A percentile compares a stretch with the other conserved stretches of the same genome.
Conservation (phyloP, 2,797 vertebrate species). For the Chelon auratus region DNA sequence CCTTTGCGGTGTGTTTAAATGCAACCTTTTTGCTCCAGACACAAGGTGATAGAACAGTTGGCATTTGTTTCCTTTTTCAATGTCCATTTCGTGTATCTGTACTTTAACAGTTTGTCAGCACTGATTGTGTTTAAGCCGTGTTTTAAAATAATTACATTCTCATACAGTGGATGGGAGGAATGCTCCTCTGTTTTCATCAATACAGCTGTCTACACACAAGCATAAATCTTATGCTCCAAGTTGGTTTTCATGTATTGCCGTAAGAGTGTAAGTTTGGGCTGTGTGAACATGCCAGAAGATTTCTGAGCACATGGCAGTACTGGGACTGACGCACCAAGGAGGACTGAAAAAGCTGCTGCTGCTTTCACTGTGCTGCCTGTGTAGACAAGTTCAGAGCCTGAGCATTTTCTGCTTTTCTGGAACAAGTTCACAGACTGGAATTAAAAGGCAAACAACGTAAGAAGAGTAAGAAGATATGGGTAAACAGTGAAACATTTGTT, state of each 20-base stretch:
- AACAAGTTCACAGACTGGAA: neutral
- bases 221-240: neutral
- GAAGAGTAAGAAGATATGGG: neutral
- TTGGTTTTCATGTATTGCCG: neutral
- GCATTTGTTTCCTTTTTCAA: too few relatives aligned
- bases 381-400: neutral
- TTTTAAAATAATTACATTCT: neutral
- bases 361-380: neutral
- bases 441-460: constrained; percentile 15
- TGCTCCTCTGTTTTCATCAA: neutral
- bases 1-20: too few relatives aligned
- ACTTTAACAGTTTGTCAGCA: neutral
- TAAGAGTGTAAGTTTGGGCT: constrained; percentile 8
- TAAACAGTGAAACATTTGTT: constrained; percentile 11
- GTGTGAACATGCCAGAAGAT: constrained; percentile 10
- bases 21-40: too few relatives aligned
- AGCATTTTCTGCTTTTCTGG: constrained; percentile 3
- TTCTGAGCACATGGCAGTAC: constrained; percentile 1
- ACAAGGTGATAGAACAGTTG: too few relatives aligned
- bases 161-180: neutral
- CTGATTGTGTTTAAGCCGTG: neutral
- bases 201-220: constrained; percentile 7
- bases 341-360: constrained; percentile 5
- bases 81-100: too few relatives aligned
- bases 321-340: neutral